Percentiles rank a stretch among this genome's conserved stretches.
Conservation (phyloP, 2,888 invertebrate species). For the Diaphora mendica region DNA sequence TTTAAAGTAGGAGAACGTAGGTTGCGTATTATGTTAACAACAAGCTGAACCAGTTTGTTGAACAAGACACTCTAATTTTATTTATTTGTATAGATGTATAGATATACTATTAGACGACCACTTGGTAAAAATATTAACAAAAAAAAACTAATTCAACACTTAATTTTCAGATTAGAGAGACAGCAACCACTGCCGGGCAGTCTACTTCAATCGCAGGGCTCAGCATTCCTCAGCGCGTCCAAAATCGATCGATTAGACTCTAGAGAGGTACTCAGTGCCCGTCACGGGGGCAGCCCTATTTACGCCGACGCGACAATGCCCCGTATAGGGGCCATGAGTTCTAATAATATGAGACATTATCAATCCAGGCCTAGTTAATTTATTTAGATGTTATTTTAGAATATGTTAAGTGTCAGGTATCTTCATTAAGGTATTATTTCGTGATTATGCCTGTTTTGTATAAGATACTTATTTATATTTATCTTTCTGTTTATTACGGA, state of each 20-base stretch:
- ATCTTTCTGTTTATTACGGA: background rate
- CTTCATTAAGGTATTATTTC: background rate
- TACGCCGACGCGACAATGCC: conserved; percentile 73
- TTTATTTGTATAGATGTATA: too few species aligned
- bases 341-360: conserved; percentile 74
- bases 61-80: too few species aligned
- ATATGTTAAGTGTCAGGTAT: background rate
- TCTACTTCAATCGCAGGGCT: conserved; percentile 76
- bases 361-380: conserved; percentile 77
- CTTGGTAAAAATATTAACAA: background rate
- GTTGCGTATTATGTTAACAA: too few species aligned
- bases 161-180: conserved; percentile 65
- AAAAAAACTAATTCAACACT: background rate
- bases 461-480: background rate
- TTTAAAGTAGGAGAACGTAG: too few species aligned
- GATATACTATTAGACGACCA: too few species aligned
- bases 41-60: too few species aligned
- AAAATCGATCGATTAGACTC: conserved; percentile 48
- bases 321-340: conserved; percentile 73
- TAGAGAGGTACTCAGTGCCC: conserved; percentile 29
- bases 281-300: conserved; percentile 65
- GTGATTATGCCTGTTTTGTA: background rate
- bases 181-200: conserved; percentile 74
- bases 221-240: conserved; percentile 76
- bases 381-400: background rate